Conservation (phyloP, 2,797 vertebrate genomes). For the Gephyroberyx darwinii region DNA sequence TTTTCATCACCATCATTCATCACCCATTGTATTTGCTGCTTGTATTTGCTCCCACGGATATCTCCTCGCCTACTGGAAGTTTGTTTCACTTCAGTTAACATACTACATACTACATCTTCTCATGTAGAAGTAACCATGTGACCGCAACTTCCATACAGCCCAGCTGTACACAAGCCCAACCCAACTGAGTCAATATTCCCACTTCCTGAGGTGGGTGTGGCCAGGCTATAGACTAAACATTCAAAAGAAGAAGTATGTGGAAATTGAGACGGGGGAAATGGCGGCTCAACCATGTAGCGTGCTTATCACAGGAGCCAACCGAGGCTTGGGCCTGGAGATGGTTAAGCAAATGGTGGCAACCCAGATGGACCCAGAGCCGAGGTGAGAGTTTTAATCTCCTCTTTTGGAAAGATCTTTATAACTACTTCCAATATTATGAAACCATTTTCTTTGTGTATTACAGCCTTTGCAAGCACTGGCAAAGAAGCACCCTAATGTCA, state of each 20-base stretch:
- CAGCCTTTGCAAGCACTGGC: slow-evolving; percentile 52
- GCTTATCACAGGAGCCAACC: slow-evolving; percentile 79
- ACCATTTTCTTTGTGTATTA: slow-evolving; percentile 11
- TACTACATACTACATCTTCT: no score
- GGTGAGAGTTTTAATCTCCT: slow-evolving; percentile 50
- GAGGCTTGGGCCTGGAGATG: slow-evolving; percentile 73
- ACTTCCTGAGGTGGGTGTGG: slow-evolving; percentile 14
- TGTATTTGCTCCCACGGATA: not conserved
- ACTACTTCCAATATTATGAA: not conserved
- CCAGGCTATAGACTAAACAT: not conserved
- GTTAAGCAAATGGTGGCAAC: slow-evolving; percentile 68
- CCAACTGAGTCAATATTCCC: no score
- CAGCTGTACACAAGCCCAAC: no score
- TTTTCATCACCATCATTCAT: not conserved
- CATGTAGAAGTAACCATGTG: no score
- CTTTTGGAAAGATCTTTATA: not conserved
- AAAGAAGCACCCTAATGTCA: slow-evolving; percentile 52
- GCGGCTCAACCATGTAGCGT: slow-evolving; percentile 25
- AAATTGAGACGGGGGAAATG: slow-evolving; percentile 31
- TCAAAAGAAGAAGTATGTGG: not conserved
- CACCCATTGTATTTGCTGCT: not conserved
- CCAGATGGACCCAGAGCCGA: slow-evolving; percentile 58
- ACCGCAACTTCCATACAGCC: no score
- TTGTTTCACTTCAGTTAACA: no score
- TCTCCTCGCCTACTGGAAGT: no score